Evolutionary conservation across 30 jellyfish, hydroid and myxozoan species (phyloP).

Genomic region (Aurelia coerulea): DNA sequence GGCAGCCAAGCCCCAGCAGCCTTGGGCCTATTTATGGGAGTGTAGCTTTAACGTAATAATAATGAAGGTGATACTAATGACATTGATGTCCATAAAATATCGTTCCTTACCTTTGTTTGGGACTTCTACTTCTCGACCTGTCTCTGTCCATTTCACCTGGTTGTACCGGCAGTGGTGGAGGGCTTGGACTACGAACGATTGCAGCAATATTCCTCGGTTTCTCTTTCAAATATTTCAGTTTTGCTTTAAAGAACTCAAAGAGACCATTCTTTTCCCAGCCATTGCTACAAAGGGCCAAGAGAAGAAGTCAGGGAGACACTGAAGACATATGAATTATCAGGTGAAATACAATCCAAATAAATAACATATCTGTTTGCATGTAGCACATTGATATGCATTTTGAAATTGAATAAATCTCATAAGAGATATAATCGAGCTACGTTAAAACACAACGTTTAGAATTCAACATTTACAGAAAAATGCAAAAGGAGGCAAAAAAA

Average conservation of each 20-base stretch:
- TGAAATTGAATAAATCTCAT: no score
- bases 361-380: no score
- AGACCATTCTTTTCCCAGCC: slow-evolving; percentile 99
- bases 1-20: no score
- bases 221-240: slow-evolving; percentile 87
- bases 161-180: slow-evolving; percentile 68
- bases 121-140: slow-evolving; percentile 67
- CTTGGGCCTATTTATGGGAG: no score
- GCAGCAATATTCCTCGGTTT: slow-evolving; percentile 87
- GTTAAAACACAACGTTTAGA: no score
- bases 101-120: slow-evolving; percentile 36
- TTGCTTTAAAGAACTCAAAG: slow-evolving; percentile 94
- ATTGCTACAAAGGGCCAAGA: slow-evolving; percentile 36
- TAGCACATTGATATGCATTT: no score
- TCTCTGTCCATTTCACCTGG: slow-evolving; percentile 15
- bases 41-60: no score
- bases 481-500: background rate
- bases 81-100: no score
- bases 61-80: no score
- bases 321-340: no score
- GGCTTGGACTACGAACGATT: slow-evolving; percentile 91
- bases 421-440: no score
- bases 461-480: background rate
- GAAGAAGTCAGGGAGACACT: background rate
- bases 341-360: no score